Conservation (phyloP, 2,113 vertebrate genomes). For the Salvator merianae region DNA sequence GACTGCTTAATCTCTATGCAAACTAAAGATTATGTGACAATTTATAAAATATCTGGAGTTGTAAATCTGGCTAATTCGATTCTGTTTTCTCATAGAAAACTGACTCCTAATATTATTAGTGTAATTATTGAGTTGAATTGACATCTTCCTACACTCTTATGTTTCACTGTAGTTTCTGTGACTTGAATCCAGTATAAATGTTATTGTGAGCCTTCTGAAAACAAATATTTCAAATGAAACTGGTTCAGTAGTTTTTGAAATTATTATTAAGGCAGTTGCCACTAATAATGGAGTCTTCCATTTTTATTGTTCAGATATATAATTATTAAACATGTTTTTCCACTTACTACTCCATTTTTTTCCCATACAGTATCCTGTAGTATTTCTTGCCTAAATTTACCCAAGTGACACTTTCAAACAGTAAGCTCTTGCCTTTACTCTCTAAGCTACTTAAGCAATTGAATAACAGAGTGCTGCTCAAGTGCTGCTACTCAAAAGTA, state of each 20-base stretch:
- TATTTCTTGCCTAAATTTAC: background rate
- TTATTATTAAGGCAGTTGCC: background rate
- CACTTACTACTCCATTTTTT: background rate
- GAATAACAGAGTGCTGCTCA: background rate
- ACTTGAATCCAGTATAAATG: background rate
- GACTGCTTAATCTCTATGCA: background rate
- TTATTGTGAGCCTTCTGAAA: background rate
- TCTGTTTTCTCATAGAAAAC: background rate
- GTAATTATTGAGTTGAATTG: background rate
- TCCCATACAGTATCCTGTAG: background rate
- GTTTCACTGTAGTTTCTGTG: background rate
- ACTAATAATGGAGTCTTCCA: background rate
- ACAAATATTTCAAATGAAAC: background rate
- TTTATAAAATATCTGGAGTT: background rate
- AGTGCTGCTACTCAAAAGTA: background rate
- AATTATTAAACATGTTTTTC: background rate
- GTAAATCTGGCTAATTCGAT: background rate
- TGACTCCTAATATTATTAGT: background rate
- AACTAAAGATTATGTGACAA: background rate
- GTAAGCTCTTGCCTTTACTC: background rate
- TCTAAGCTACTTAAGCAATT: background rate
- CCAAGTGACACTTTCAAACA: background rate
- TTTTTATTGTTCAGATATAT: background rate
- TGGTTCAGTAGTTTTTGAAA: background rate
- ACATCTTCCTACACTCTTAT: background rate